Base-by-base conservation (phyloP, 2,888 invertebrate species). In the Geotrupes spiniger region DNA sequence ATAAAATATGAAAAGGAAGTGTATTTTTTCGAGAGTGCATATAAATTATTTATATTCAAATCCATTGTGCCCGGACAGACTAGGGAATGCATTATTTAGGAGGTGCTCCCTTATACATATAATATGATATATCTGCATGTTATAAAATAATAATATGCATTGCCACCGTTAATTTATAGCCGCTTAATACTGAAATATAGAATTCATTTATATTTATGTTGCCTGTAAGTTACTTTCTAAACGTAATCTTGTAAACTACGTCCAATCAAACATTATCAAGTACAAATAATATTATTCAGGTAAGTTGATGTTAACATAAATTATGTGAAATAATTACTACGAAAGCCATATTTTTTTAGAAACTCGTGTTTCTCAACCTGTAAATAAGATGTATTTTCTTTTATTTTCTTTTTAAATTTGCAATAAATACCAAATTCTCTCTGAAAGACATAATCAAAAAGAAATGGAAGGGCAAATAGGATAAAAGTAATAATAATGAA, bases 1-100 rank as follows among this genome's bases (percentile, higher is more conserved):
- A 64, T 64, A 61, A 64, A 63, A 63, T 64, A 65, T 64, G 63
- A 66, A 66, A 60, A 64, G 66, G 67, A 66, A 68, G 69, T 70
- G 65, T 70, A 70, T 72, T 70, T 72, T 72, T 70, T 70, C 66
- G 62, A 63, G 69, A 68, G 70, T 66, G 68, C 65, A 64, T 61
- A 64, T 72, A 68, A 66, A 72, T 70, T 68, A 71, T 72, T 70
- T 70, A 72, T 68, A 63, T 67, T 64, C 64, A 67, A 70, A 71
- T 70, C 70, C 71, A 71, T 71, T 71, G 71, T 72, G 64, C 36
- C 38, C 48, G 57, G 62, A 57, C 61, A 52, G 59, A 58, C 61
- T 55, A 64, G 61, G 62, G 58, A 58, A 60, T 63, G 60, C 63
- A 67, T 67, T 65, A 66, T 66, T 66, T 61, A 66, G 58, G 60